phyloP scores from a whole-genome alignment of 1,140 invertebrate genomes.

The Macrobrachium rosenbergii region DNA sequence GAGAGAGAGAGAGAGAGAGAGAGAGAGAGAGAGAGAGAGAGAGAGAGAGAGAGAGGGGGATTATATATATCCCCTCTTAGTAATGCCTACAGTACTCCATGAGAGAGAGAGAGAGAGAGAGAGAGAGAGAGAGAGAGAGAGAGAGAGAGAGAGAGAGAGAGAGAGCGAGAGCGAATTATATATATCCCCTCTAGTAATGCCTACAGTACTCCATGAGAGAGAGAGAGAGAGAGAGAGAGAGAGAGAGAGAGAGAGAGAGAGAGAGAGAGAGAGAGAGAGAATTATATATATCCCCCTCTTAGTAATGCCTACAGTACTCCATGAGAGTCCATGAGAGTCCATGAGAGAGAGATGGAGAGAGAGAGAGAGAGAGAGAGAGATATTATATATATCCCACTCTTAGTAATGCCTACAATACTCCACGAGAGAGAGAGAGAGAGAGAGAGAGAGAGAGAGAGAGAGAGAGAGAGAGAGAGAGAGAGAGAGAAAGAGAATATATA shows the following conservation, averaged over 20 bases:
- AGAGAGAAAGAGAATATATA: background rate
- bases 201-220: background rate
- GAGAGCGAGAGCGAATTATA: background rate
- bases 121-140: background rate
- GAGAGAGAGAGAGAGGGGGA: background rate
- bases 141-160: constrained; percentile 1
- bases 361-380: constrained; percentile 13
- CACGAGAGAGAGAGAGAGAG: background rate
- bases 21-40: background rate
- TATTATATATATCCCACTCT: too few relatives aligned
- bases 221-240: constrained; percentile 1
- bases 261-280: background rate
- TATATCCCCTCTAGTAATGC: too few relatives aligned
- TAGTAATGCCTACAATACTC: background rate
- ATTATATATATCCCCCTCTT: too few relatives aligned
- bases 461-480: background rate
- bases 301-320: background rate
- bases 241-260: constrained; percentile 9
- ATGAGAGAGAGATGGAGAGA: background rate
- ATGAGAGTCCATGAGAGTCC: background rate
- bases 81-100: too few relatives aligned
- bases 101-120: constrained; percentile 10
- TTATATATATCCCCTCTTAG: too few relatives aligned
- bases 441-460: constrained; percentile 10
- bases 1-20: constrained; percentile 9